Base-by-base conservation (phyloP, 2,113 vertebrate species). In the Gopherus flavomarginatus region DNA sequence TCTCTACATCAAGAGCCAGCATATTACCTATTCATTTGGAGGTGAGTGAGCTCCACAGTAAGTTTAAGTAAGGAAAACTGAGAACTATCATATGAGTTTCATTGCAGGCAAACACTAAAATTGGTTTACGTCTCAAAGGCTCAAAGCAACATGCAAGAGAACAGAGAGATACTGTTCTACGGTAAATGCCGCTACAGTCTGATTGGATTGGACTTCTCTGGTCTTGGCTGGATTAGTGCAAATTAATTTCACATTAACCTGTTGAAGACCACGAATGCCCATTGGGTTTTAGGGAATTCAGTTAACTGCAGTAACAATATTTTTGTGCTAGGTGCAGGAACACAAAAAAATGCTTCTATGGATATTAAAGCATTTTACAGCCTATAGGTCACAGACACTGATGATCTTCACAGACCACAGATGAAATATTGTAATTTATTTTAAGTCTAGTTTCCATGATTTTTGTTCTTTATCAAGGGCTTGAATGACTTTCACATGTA, bases 201-300 rank as follows among this genome's bases (percentile, higher is more conserved):
- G 86, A 16, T 62, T 83, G 50, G 21, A 79, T 94, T 81, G 75
- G 75, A 3, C 47, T 12, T 85, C n/a, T 13, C 92, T 78, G 79
- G 83, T 96, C 87, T 97, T 92, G 81, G 83, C 49, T 78, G 86
- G 92, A 94, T 95, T 97, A 97, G 89, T 91, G 90, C 92, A 95
- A 96, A 96, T 94, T 96, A 95, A 87, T 92, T 95, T 93, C 84
- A 87, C 82, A 92, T 97, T 97, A 97, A 96, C 96, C 96, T 97
- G 81, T 95, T 96, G 95, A 91, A 79, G 87, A 89, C 84, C 57
- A 16, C 14, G 92, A 95, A 75, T 77, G 52, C 62, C 59, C 81
- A 44, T n/a, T 24, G 75, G 93, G 92, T 95, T 85, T 89, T 94
- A 35, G 69, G 96, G 96, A 82, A 97, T 94, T 96, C 93, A 89